A percentile compares a stretch with the other conserved stretches of the same genome.
phyloP scores from a whole-genome alignment of 1,140 invertebrate species.

The Aphaenogaster ashmeadi region DNA sequence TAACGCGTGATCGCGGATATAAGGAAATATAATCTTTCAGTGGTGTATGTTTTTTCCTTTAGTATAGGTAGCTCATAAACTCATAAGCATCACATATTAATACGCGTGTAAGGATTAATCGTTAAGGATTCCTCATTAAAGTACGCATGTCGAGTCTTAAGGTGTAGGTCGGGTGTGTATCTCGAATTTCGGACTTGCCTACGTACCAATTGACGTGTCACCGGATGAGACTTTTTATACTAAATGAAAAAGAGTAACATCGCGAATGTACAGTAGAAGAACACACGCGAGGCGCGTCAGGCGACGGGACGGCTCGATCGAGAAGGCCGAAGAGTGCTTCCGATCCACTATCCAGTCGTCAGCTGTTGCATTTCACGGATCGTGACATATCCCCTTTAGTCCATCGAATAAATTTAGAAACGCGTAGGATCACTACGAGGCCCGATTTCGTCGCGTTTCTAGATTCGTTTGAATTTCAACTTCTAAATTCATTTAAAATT shows the following conservation, averaged over 20 bases:
- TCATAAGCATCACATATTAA: conserved; percentile 84
- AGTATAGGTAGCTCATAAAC: conserved; percentile 83
- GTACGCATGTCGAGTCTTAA: conserved; percentile 78
- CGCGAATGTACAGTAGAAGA: conserved; percentile 75
- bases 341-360: conserved; percentile 22
- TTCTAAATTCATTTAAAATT: conserved; percentile 20
- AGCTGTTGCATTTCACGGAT: conserved; percentile 46
- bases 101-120: conserved; percentile 81
- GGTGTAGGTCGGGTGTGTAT: conserved; percentile 65
- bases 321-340: background rate
- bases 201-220: conserved; percentile 67
- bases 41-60: conserved; percentile 85
- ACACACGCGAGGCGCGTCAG: conserved; percentile 82
- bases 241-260: conserved; percentile 70
- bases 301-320: conserved; percentile 27
- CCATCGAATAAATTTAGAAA: conserved; percentile 33
- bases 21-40: conserved; percentile 80
- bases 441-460: conserved; percentile 14
- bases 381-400: conserved; percentile 46
- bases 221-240: conserved; percentile 72
- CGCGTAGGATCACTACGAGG: background rate
- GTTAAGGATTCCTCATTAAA: conserved; percentile 80
- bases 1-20: conserved; percentile 73
- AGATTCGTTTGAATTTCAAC: background rate
- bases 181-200: conserved; percentile 76